These are phyloP conservation scores for Drosophila saltans DNA, from an alignment of 1,140 invertebrate species.

Conservation along the genomic window DNA sequence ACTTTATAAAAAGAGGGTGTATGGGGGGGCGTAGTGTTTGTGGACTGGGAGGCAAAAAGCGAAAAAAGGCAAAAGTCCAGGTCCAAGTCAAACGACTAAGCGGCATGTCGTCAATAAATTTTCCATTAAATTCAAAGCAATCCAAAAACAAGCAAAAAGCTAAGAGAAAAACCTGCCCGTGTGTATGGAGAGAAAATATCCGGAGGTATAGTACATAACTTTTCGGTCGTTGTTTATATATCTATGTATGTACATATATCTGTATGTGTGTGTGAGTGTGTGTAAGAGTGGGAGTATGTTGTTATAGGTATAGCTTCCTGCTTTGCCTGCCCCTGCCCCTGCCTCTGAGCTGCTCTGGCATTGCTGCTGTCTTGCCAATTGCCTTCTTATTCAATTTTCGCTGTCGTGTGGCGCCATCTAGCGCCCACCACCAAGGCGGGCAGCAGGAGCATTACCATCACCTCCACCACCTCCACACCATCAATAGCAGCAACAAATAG, in stretches of 20 bases:
- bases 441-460: too few relatives aligned
- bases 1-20: too few relatives aligned
- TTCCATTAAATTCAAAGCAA: slow-evolving; percentile 80
- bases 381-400: slow-evolving; percentile 74
- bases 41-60: slow-evolving; percentile 32
- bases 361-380: slow-evolving; percentile 31
- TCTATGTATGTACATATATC: slow-evolving; percentile 3
- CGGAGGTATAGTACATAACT: slow-evolving; percentile 75
- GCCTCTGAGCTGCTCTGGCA: neutral
- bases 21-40: neutral
- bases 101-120: slow-evolving; percentile 80
- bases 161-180: slow-evolving; percentile 51
- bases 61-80: slow-evolving; percentile 70
- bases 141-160: slow-evolving; percentile 61
- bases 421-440: slow-evolving; percentile 43
- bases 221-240: slow-evolving; percentile 45
- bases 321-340: slow-evolving; percentile 47
- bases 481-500: slow-evolving; percentile 45
- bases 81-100: slow-evolving; percentile 79
- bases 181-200: slow-evolving; percentile 63
- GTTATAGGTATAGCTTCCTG: slow-evolving; percentile 74
- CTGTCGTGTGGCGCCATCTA: slow-evolving; percentile 77
- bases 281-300: slow-evolving; percentile 37
- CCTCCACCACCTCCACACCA: slow-evolving; percentile 16
- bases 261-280: slow-evolving; percentile 22